Conservation (phyloP, 2,888 invertebrate genomes). For the Podabrus alpinus region DNA sequence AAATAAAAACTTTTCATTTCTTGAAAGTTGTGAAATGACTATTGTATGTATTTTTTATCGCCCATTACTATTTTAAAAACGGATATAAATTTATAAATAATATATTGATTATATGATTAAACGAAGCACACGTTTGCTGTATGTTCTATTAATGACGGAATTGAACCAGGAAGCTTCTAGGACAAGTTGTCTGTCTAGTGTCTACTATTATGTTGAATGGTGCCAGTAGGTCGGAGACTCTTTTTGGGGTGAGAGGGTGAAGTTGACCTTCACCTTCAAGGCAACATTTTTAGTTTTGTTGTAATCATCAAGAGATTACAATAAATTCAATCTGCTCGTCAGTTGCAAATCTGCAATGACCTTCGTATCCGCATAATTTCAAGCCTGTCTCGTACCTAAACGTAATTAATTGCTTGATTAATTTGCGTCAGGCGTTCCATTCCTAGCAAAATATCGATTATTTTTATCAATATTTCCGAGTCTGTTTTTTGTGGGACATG, state of each 20-base stretch:
- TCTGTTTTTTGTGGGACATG: background rate
- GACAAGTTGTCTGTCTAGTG: no score
- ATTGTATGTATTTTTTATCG: no score
- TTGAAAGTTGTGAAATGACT: background rate
- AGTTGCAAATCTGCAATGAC: background rate
- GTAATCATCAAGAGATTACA: background rate
- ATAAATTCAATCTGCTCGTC: no score
- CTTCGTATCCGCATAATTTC: background rate
- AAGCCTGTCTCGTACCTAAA: background rate
- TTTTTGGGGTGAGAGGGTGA: background rate
- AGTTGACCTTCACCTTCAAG: background rate
- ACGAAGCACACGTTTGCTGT: no score
- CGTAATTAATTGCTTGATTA: background rate
- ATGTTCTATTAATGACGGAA: no score
- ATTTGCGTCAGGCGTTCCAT: background rate
- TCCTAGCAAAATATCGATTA: background rate
- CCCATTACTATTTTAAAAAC: no score
- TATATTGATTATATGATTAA: no score
- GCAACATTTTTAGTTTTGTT: background rate
- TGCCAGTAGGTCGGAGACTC: background rate
- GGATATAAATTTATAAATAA: no score
- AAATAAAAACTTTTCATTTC: background rate
- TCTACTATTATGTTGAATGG: no score
- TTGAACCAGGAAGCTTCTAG: no score
- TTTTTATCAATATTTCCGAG: background rate